phyloP scores from a whole-genome alignment of 2,888 invertebrate genomes.

The Scaptomyza caliginosa region DNA sequence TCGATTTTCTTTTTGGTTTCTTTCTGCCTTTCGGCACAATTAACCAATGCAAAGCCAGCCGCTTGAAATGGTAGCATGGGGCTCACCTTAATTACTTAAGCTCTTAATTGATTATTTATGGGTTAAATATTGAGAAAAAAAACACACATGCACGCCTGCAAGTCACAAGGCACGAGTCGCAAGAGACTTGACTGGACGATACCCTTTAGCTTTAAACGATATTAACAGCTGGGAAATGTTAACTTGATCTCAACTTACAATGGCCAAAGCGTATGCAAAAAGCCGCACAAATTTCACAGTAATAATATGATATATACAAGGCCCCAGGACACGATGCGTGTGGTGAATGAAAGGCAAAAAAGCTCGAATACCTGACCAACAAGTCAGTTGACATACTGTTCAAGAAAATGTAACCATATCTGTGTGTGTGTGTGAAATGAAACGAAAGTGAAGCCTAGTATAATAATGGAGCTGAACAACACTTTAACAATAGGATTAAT shows the following conservation, averaged over 20 bases:
- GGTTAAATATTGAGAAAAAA: neutral
- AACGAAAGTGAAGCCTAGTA: neutral
- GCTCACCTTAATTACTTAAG: conserved; percentile 24
- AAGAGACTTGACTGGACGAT: too few species aligned
- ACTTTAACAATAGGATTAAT: neutral
- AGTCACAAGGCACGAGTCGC: too few species aligned
- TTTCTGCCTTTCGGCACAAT: neutral
- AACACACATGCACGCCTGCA: neutral
- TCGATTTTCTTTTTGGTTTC: neutral
- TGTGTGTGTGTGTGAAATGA: neutral
- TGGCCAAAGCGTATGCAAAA: too few species aligned
- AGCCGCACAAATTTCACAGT: neutral
- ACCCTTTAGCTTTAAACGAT: too few species aligned
- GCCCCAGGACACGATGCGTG: neutral
- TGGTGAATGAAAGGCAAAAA: neutral
- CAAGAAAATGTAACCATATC: neutral
- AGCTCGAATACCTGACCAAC: neutral
- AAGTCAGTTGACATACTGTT: neutral
- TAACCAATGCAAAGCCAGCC: neutral
- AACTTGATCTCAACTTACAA: too few species aligned
- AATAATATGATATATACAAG: neutral
- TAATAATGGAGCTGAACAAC: neutral
- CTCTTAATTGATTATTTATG: conserved; percentile 53
- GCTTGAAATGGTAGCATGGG: neutral
- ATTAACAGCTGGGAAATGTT: too few species aligned